Conservation (phyloP, 53 echinoderm and acorn worm genomes). For the Mesocentrotus franciscanus region DNA sequence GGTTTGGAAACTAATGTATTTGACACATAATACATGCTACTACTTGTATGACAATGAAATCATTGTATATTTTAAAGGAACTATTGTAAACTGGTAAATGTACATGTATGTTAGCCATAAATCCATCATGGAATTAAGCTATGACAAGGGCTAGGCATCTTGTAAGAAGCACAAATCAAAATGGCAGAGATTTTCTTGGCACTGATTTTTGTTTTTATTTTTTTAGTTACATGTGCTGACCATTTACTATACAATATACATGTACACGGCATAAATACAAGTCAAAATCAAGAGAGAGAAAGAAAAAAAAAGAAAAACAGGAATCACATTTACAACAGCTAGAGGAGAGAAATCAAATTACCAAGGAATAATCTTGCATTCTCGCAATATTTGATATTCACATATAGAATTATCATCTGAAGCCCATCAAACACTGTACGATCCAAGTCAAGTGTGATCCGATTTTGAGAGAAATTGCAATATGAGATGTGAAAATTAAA, state of each 20-base stretch:
- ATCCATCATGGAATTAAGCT: neutral
- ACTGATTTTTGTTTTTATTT: constrained; percentile 67
- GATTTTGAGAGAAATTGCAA: neutral
- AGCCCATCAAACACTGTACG: neutral
- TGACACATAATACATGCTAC: neutral
- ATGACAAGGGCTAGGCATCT: too few relatives aligned
- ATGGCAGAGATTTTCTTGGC: constrained; percentile 40
- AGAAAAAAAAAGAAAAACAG: neutral
- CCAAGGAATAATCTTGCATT: constrained; percentile 24
- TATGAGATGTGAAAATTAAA: neutral
- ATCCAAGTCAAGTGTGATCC: neutral
- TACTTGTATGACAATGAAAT: neutral
- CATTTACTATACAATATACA: constrained; percentile 66
- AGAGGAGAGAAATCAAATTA: constrained; percentile 38
- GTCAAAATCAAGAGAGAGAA: constrained; percentile 1
- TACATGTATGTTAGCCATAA: neutral
- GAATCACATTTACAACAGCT: constrained; percentile 50
- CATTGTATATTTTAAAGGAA: neutral
- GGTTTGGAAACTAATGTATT: neutral
- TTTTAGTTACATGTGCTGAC: constrained; percentile 67
- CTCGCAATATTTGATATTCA: constrained; percentile 45
- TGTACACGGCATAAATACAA: constrained; percentile 69
- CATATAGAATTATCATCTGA: constrained; percentile 31
- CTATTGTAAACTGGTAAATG: neutral
- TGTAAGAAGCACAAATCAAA: constrained; percentile 45